Conservation (phyloP, 2,113 vertebrate genomes). For the Ictalurus furcatus region DNA sequence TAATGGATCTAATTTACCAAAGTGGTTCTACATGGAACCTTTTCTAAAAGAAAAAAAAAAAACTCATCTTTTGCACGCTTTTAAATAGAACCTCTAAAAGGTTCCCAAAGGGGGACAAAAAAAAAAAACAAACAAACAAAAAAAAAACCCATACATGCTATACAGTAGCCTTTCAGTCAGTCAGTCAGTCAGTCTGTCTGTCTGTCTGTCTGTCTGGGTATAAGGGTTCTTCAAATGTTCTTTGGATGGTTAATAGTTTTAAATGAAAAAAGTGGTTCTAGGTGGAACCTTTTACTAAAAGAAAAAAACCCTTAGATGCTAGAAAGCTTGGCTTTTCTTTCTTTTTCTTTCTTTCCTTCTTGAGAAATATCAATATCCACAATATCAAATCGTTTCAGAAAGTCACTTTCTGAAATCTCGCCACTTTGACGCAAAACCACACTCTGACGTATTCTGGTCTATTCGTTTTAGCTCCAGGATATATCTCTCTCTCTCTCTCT, state of each 20-base stretch:
- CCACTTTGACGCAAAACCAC: slow-evolving; percentile 13
- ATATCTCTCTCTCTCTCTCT: neutral
- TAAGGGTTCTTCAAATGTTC: neutral
- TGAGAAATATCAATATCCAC: neutral
- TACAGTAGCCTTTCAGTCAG: neutral
- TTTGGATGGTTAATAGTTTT: neutral
- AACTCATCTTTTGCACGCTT: neutral
- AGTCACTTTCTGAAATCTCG: neutral
- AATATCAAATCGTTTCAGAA: neutral
- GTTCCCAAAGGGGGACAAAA: too few relatives aligned
- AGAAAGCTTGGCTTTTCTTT: too few relatives aligned
- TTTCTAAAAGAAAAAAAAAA: neutral
- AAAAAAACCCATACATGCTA: too few relatives aligned
- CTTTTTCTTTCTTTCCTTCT: neutral
- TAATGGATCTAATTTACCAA: too few relatives aligned
- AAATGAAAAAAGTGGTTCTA: neutral
- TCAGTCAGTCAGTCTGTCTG: too few relatives aligned
- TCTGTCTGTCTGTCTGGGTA: neutral
- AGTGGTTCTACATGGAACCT: neutral
- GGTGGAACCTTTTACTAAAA: neutral
- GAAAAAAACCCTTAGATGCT: neutral
- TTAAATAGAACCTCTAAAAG: too few relatives aligned
- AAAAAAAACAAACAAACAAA: too few relatives aligned
- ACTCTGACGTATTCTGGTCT: slow-evolving; percentile 3
- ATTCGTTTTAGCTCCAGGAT: neutral